Base-by-base conservation (phyloP, 2,797 vertebrate genomes). In the Notoglanidium macrostoma region DNA sequence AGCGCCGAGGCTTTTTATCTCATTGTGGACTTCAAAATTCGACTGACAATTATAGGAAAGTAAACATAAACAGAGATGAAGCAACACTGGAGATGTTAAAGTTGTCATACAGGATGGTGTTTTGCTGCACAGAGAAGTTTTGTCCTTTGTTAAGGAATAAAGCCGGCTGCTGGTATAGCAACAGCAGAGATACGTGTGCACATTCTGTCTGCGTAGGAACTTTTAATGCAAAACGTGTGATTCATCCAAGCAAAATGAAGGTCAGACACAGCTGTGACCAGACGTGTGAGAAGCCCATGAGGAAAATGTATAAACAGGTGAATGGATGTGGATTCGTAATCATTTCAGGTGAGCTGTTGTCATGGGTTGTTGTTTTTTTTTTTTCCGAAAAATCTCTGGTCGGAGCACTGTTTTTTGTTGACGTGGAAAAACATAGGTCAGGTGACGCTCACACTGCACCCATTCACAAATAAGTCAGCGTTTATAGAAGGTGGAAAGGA, bases 1-100 rank as follows among this genome's bases (percentile, higher is more conserved):
- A 26, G 65, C 67, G 4, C 23, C 10, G 12, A 40, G 51, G 51
- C 40, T 84, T 87, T 88, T 83, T 67, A 76, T 85, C 74, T 55
- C 59, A 84, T 49, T 86, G 77, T 85, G 61, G 49, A 87, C 86
- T 84, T 85, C 55, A 82, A 73, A 78, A 54, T 26, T 68, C 23
- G 26, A 67, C 76, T 74, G 35, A 86, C 21, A 57, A 55, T 80
- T 35, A 67, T 70, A 72, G 65, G 61, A 89, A 78, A 79, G 15
- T 65, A 23, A 87, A 67, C 19, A 17, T 19, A 35, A 83, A 70
- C 49, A 85, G 29, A 78, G 46, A 59, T 51, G 21, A 67, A 63
- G 51, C 15, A 26, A 57, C 12, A 0, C 68, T 26, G 4, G 54
- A 59, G 35, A 40, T 17, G n/a, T 80, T 26, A 46, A 40, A 19